Base-by-base conservation (phyloP, 2,888 invertebrate species). In the Patella pellucida region DNA sequence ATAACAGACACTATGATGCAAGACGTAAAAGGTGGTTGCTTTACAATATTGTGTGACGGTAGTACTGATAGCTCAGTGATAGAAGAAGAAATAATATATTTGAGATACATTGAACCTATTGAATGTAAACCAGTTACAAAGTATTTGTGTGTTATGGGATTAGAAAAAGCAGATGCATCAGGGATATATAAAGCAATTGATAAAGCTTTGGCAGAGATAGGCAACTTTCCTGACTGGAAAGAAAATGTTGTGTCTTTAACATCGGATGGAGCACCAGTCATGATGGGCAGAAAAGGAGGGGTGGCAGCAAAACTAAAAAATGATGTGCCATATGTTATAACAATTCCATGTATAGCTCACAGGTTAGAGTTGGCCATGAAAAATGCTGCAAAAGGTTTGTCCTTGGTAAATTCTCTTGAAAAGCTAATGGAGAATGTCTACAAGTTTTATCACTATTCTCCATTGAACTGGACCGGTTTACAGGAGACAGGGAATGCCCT, bases 391-490 rank as follows among this genome's bases (percentile, higher is more conserved):
- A 50, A 70, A 50, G 51, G 52, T 52, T 52, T 70, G 19, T 19
- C 70, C 52, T 70, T 70, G 50, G 16, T 70, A 51, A 19, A 50
- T 51, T 51, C 70, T 51, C 70, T 70, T 70, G 70, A 70, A 19
- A 70, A 70, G 50, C 52, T 70, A 52, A 70, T 70, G 70, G 70
- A 41, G 19, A 50, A 70, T 70, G 52, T 70, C 52, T 70, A 70
- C 50, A 56, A 72, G 51, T 72, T 19, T 67, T 72, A 67, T 23
- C 72, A 68, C 16, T 72, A 72, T 50, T 72, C 72, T 62, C 72
- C 72, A 62, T 67, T 52, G 41, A 72, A 72, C 67, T 72, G 72
- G 72, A 72, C 72, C 56, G 72, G 68, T 52, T 52, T 71, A 52
- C 52, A 71, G 54, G 71, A 71, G 31, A 54, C 71, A 54, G 71